Conservation (phyloP, 1,140 invertebrate species). For the Aphis gossypii region DNA sequence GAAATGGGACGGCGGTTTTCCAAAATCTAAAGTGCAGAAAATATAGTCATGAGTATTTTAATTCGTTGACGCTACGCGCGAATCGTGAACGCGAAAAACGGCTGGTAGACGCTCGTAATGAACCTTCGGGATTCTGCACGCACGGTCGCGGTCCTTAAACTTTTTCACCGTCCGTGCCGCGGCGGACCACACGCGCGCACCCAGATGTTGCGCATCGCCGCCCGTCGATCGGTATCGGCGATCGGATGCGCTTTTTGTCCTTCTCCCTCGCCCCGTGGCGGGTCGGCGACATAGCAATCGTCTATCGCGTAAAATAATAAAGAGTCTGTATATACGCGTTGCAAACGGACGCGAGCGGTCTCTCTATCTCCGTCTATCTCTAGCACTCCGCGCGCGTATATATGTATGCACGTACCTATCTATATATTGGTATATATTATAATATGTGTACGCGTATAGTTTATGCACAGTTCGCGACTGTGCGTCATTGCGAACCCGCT, state of each 20-base stretch:
- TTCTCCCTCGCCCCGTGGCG: no score
- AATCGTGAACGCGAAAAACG: not conserved
- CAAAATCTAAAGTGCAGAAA: not conserved
- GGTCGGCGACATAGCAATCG: not conserved
- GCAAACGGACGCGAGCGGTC: not conserved
- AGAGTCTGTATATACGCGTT: not conserved
- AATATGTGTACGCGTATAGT: not conserved
- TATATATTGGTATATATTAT: not conserved
- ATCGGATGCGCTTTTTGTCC: not conserved
- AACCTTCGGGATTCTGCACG: not conserved
- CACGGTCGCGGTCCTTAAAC: not conserved
- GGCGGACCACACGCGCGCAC: not conserved
- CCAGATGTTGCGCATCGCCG: not conserved
- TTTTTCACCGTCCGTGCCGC: not conserved
- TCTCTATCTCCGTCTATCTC: not conserved
- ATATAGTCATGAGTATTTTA: not conserved
- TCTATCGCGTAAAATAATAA: not conserved
- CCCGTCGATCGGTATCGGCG: not conserved
- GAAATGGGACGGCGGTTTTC: no score
- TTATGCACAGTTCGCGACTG: not conserved
- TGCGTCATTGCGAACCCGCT: constrained; percentile 47
- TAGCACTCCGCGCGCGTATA: not conserved
- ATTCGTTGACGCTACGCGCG: not conserved
- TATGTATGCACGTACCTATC: not conserved
- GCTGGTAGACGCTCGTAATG: not conserved